These are phyloP conservation scores for Germaria angustata DNA, from an alignment of 2,888 invertebrate species.

Conservation along the genomic window DNA sequence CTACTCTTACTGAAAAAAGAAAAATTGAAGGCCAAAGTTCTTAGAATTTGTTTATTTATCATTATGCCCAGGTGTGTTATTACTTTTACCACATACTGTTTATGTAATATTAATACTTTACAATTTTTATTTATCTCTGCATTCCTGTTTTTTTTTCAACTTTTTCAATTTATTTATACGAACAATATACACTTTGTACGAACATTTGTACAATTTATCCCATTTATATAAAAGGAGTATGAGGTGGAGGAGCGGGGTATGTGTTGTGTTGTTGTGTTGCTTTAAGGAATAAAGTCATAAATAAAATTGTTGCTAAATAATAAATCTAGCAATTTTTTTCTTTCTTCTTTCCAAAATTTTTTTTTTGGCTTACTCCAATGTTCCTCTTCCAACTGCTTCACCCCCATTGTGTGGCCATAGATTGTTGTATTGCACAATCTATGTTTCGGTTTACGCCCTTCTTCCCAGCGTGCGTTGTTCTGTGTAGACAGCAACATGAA, in stretches of 20 bases:
- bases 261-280: constrained; percentile 47
- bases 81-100: constrained; percentile 48
- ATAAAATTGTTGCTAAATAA: constrained; percentile 67
- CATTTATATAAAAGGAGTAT: background rate
- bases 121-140: constrained; percentile 55
- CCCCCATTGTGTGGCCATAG: background rate
- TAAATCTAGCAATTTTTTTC: constrained; percentile 57
- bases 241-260: background rate
- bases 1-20: no score
- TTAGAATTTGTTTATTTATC: background rate
- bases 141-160: background rate
- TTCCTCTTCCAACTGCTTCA: background rate
- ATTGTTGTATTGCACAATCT: constrained; percentile 9
- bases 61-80: constrained; percentile 20
- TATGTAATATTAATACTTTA: constrained; percentile 54
- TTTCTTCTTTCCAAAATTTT: background rate
- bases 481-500: constrained; percentile 41
- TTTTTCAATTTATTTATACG: constrained; percentile 56
- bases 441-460: background rate
- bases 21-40: no score
- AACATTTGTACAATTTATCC: background rate
- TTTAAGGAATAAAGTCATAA: constrained; percentile 65
- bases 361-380: constrained; percentile 7
- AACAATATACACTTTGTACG: constrained; percentile 17
- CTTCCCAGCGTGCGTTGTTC: background rate